phyloP scores from a whole-genome alignment of 2,113 vertebrate species.

The Mola mola region DNA sequence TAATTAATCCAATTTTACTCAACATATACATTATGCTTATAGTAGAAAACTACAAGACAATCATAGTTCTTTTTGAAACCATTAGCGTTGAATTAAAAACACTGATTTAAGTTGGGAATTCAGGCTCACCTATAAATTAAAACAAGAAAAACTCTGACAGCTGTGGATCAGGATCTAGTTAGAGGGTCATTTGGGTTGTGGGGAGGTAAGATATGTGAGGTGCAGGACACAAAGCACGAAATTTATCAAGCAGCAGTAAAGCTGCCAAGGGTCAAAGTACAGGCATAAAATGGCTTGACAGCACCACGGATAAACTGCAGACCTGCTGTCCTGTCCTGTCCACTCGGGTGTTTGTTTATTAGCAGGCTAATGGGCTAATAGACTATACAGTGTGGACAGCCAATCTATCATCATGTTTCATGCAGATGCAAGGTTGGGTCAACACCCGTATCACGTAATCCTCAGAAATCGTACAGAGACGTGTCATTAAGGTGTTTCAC shows the following conservation, averaged over 20 bases:
- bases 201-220: not conserved
- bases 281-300: slow-evolving; percentile 34
- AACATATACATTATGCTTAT: no score
- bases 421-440: slow-evolving; percentile 9
- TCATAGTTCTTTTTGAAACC: no score
- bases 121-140: no score
- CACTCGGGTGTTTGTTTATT: slow-evolving; percentile 31
- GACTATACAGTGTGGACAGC: slow-evolving; percentile 20
- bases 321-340: not conserved
- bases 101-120: no score
- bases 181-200: not conserved
- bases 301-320: slow-evolving; percentile 30
- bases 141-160: not conserved
- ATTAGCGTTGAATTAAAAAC: no score
- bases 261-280: slow-evolving; percentile 49
- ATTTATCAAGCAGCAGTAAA: slow-evolving; percentile 47
- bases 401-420: slow-evolving; percentile 10
- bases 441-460: slow-evolving; percentile 2
- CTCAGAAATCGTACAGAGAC: not conserved
- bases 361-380: slow-evolving; percentile 24
- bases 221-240: not conserved
- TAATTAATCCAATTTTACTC: no score
- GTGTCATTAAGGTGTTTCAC: not conserved
- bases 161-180: not conserved
- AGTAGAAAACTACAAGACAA: no score